Evolutionary conservation across 2,888 invertebrate genomes (phyloP).

Genomic region (Apodemia zela): DNA sequence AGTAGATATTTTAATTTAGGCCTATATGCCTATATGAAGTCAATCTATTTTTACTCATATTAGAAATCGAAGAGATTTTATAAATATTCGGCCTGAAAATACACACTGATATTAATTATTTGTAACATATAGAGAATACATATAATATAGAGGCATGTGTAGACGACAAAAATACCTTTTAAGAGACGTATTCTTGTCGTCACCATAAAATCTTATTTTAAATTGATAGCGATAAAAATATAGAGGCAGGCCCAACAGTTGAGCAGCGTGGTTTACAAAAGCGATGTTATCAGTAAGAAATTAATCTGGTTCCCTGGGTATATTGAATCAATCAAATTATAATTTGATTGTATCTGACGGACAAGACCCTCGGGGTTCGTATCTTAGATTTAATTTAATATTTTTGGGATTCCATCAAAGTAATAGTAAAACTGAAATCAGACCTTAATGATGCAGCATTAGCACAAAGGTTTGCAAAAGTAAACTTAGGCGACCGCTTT

Average conservation of each 20-base stretch:
- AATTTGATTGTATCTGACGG: constrained; percentile 7
- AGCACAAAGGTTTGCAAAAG: too few relatives aligned
- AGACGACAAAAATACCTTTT: not conserved
- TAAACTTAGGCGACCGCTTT: too few relatives aligned
- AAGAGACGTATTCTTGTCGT: not conserved
- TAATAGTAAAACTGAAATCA: not conserved
- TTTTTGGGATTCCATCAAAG: not conserved
- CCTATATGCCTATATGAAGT: too few relatives aligned
- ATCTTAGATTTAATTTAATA: not conserved
- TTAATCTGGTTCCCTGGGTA: constrained; percentile 10
- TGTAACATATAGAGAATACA: too few relatives aligned
- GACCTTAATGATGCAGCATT: too few relatives aligned
- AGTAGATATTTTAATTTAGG: too few relatives aligned
- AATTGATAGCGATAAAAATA: not conserved
- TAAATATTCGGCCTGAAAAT: too few relatives aligned
- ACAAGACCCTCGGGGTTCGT: not conserved
- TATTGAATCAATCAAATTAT: constrained; percentile 14
- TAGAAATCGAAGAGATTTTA: too few relatives aligned
- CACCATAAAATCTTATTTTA: not conserved
- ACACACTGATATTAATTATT: too few relatives aligned
- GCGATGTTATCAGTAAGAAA: constrained; percentile 9
- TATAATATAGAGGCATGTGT: too few relatives aligned
- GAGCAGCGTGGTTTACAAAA: not conserved
- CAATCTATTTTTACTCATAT: too few relatives aligned
- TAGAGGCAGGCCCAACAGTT: not conserved